Evolutionary conservation across 2,113 vertebrate genomes (phyloP), one percentile per base, ranked within the genome.

Genomic region (Boleophthalmus pectinirostris): DNA sequence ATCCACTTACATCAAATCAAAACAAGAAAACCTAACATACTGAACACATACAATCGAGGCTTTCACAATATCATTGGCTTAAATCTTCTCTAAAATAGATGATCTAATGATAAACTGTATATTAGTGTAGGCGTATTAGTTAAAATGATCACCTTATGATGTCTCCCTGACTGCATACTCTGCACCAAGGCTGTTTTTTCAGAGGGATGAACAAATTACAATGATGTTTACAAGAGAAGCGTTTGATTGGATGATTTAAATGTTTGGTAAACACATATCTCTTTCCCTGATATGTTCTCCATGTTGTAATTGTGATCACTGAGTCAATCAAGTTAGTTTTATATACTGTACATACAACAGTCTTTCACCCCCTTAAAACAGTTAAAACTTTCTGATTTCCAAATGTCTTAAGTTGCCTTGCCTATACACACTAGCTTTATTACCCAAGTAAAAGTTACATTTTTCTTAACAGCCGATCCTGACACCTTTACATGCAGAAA

Each of bases 71-170:
- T 77, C 75, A 77, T 84, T 82, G 79, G 80, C 75, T 88, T 83
- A 86, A 87, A 84, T 85, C 25, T 61, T 81, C 87, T 90, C 87
- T 93, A 92, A 92, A 93, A 92, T 93, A 91, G 80, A 92, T 90
- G 84, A 91, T 89, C 86, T 89, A 75, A 88, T 81, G 76, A 89
- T 84, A 90, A 80, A 86, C 73, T 89, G 73, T 87, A 86, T 87
- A 85, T 88, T 88, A 61, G 24, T 33, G 58, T 38, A 70, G 9
- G 38, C 38, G 38, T 43, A 43, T 43, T 43, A 77, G 74, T 86
- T 66, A 82, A 72, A 68, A 85, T 83, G 80, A 58, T 58, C 73
- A 82, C 74, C 38, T 83, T 70, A 89, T 79, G 76, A 51, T 60
- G 78, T 73, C 75, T 87, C 75, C 87, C 85, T 85, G 89, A 85